Evolutionary conservation across 2,888 invertebrate genomes (phyloP), one percentile per base, ranked within the genome.

Genomic region (Melanargia galathea): DNA sequence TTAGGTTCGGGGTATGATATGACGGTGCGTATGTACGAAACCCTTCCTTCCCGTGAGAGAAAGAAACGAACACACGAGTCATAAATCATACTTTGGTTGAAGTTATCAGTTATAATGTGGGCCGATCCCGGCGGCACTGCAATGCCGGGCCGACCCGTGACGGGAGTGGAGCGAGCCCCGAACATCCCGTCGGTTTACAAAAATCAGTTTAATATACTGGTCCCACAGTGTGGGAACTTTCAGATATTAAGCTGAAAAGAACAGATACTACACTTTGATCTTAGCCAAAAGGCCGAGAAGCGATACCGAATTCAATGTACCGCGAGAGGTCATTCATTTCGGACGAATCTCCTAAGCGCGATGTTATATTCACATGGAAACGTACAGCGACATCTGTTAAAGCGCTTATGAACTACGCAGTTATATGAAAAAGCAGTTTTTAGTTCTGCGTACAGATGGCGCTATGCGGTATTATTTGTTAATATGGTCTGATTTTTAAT

Each of bases 131-230:
- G 45, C 45, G 45, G 45, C 45, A 46, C 45, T 46, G 45, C 45
- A 46, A 46, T 46, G 45, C 45, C 45, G 22, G 45, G 45, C 45
- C 45, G 45, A 46, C 45, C 45, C 45, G 45, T 46, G 45, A 46
- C 45, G 45, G 45, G 45, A 46, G 45, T 46, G 45, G 45, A 46
- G 45, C 45, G 45, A 46, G 45, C 45, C 45, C 45, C 45, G 45
- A 46, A 46, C 45, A 46, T 46, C 45, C 45, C 45, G 45, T 46
- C 45, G 45, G 22, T 11, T 46, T 46, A 46, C 45, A 46, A 46
- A 46, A 46, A 46, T 46, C 51, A 51, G 51, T 30, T 51, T 51
- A 51, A 51, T 51, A 51, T 51, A 51, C 51, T 51, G 51, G 51
- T 46, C 45, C 45, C 45, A 22, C 45, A 46, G 45, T 46, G 45